phyloP scores from a whole-genome alignment of 2,113 vertebrate species.

The Gymnogyps californianus region DNA sequence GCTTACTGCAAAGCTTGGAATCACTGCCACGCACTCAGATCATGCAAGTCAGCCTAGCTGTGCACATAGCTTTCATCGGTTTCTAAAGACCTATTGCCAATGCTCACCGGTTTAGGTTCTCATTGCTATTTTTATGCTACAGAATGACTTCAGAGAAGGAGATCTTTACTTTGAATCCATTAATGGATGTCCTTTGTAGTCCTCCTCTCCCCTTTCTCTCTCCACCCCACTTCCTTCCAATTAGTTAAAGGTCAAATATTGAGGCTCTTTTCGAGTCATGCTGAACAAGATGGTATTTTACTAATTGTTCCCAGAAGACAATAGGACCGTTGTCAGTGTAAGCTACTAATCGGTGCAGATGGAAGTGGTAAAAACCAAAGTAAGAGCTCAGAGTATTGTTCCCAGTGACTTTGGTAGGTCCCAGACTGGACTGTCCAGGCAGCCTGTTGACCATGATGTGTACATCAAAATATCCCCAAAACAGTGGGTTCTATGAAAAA shows the following conservation, averaged over 20 bases:
- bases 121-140: not conserved
- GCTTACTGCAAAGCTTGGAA: not conserved
- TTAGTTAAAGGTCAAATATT: not conserved
- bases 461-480: not conserved
- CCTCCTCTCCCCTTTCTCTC: not conserved
- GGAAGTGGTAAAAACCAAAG: not conserved
- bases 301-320: not conserved
- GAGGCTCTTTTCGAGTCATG: not conserved
- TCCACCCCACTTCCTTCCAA: not conserved
- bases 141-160: not conserved
- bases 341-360: not conserved
- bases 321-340: not conserved
- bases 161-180: not conserved
- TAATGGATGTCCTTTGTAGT: not conserved
- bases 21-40: not conserved
- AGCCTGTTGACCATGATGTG: not conserved
- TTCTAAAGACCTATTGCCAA: not conserved
- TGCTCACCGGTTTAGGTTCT: not conserved
- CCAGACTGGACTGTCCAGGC: not conserved
- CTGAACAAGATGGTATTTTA: not conserved
- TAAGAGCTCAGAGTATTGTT: not conserved
- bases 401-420: not conserved
- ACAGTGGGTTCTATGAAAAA: not conserved
- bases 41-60: not conserved
- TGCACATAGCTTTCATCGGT: accelerated